phyloP scores from a whole-genome alignment of 2,888 invertebrate species.

The Cepaea hortensis region DNA sequence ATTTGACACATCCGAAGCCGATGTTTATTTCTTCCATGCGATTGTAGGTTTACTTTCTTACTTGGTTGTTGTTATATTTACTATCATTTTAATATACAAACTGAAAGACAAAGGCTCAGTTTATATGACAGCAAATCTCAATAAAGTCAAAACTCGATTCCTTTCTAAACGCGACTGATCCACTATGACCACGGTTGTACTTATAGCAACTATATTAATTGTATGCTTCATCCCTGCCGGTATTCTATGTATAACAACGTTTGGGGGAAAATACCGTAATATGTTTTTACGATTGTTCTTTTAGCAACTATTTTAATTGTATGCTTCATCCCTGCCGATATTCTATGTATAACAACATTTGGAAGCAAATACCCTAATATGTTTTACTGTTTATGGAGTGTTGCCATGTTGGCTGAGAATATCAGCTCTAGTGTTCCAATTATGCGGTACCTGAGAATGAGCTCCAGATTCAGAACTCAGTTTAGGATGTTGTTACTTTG shows the following conservation, averaged over 20 bases:
- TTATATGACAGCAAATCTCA: not conserved
- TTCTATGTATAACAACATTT: not conserved
- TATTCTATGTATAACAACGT: not conserved
- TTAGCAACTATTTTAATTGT: conserved; percentile 3
- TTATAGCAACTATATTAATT: not conserved
- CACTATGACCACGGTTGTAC: not conserved
- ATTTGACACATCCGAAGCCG: not conserved
- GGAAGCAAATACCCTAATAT: not conserved
- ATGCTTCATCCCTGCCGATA: not conserved
- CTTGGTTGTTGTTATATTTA: not conserved
- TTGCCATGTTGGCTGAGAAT: not conserved
- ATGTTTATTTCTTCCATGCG: not conserved
- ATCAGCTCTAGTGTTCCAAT: conserved; percentile 7
- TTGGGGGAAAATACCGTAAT: not conserved
- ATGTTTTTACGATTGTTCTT: not conserved
- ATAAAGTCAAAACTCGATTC: not conserved
- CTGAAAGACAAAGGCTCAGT: not conserved
- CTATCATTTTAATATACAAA: not conserved
- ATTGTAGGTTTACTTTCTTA: not conserved
- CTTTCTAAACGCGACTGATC: not conserved
- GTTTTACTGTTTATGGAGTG: not conserved
- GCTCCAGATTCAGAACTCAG: not conserved
- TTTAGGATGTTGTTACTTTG: not conserved
- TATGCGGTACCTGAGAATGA: not conserved
- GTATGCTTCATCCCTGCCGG: conserved; percentile 8